Base-by-base conservation (phyloP, 2,888 invertebrate genomes). In the Ectropis crepuscularia region DNA sequence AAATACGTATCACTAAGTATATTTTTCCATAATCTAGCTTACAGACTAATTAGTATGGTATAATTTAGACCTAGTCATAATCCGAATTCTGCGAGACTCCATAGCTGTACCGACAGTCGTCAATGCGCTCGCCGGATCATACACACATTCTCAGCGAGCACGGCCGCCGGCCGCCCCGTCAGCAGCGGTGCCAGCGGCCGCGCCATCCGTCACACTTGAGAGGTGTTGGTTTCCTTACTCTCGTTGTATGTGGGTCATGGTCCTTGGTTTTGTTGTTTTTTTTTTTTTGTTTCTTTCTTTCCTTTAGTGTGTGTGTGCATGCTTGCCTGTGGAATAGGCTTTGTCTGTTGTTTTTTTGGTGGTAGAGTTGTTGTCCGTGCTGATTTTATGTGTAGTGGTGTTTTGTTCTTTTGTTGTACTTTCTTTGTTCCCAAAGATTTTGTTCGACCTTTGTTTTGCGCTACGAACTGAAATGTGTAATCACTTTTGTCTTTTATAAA, bases 271-370 rank as follows among this genome's bases (percentile, higher is more conserved):
- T 72, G 68, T 79, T 80, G 71, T 75, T 74, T 70, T 60, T 75
- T 74, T 70, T 60, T 68, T 69, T 45, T 65, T 62, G 51, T 64
- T 47, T 72, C 63, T 57, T 61, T 85, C 85, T 85, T 87, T 88
- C 84, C 83, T 28, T 28, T 82, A 77, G 83, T 86, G 79, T 84
- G 85, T 84, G 85, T 87, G 86, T 90, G 90, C 90, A 89, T 92
- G 90, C 86, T 85, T 88, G 89, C 90, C 88, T 90, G 89, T 80
- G 82, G 81, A 82, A 82, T 87, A 85, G 82, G 80, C 77, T 81
- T 77, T 74, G 62, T 79, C 65, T 69, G 64, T 68, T 78, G 71
- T 58, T 68, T 67, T 81, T 75, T 81, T 83, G 74, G 75, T 80
- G 78, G 74, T 82, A 79, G 78, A 71, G 54, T 62, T 71, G 75